Conservation (phyloP, 2,888 invertebrate genomes). For the Zootermopsis nevadensis region DNA sequence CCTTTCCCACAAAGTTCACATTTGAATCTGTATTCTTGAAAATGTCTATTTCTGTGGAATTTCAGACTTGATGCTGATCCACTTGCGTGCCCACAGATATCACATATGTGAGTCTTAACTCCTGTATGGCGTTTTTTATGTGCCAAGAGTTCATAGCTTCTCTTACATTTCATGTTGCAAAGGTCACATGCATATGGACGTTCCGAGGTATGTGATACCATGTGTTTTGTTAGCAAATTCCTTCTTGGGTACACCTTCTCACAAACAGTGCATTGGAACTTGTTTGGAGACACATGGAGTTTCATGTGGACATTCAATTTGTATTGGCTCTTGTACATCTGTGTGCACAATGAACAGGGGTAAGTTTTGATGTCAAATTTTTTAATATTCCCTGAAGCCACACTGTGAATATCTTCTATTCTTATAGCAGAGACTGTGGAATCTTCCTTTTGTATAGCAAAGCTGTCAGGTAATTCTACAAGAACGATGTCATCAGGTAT, state of each 20-base stretch:
- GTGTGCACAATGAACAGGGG: not conserved
- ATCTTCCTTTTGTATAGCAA: not conserved
- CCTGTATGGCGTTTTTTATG: not conserved
- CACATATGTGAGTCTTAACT: slow-evolving; percentile 55
- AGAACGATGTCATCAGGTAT: not conserved
- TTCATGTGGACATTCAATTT: not conserved
- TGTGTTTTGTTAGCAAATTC: not conserved
- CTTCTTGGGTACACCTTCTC: not conserved
- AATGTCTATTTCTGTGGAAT: slow-evolving; percentile 3
- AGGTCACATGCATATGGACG: slow-evolving; percentile 61
- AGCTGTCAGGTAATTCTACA: not conserved
- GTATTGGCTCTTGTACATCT: not conserved
- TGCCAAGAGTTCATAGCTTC: slow-evolving; percentile 52
- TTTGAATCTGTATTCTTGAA: slow-evolving; percentile 19
- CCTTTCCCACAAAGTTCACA: slow-evolving; percentile 50
- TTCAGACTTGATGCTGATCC: not conserved
- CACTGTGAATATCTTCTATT: too few species aligned
- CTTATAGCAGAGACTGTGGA: too few species aligned
- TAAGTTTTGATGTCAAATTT: not conserved
- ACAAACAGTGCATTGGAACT: slow-evolving; percentile 15
- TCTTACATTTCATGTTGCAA: slow-evolving; percentile 58
- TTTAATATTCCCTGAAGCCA: too few species aligned
- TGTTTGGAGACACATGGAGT: not conserved
- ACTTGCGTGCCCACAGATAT: slow-evolving; percentile 56
- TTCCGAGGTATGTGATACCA: slow-evolving; percentile 34